Conservation (phyloP, 2,113 vertebrate species). For the Empidonax traillii region DNA sequence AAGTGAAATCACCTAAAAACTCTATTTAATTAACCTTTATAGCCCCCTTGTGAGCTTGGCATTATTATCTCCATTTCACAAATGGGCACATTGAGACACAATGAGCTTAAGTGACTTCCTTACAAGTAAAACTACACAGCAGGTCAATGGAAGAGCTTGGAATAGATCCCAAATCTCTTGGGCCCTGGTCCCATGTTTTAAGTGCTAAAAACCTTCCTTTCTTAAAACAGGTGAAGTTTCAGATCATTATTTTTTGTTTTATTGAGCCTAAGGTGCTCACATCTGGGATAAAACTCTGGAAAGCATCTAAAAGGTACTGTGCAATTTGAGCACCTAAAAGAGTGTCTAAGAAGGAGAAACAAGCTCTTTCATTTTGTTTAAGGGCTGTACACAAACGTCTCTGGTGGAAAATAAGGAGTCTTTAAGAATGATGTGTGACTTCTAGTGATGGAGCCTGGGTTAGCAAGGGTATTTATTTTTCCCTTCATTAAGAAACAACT, state of each 20-base stretch:
- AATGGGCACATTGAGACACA: constrained; percentile 50
- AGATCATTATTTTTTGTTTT: background rate
- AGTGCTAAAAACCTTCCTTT: constrained; percentile 1
- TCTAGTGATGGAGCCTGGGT: constrained; percentile 62
- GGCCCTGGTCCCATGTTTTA: background rate
- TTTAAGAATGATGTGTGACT: constrained; percentile 72
- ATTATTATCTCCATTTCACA: constrained; percentile 60
- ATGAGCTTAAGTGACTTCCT: constrained; percentile 37
- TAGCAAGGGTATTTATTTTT: constrained; percentile 72
- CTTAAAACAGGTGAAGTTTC: constrained; percentile 6
- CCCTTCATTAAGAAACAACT: constrained; percentile 74
- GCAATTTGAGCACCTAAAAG: constrained; percentile 36
- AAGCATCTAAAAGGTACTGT: constrained; percentile 1
- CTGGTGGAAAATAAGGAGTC: constrained; percentile 70
- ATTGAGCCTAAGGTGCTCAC: background rate
- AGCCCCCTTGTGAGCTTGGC: constrained; percentile 47
- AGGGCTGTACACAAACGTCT: constrained; percentile 62
- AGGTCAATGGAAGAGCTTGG: constrained; percentile 40
- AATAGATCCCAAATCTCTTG: constrained; percentile 43
- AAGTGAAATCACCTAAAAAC: constrained; percentile 59
- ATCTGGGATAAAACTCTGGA: background rate
- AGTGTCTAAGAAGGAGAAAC: constrained; percentile 35
- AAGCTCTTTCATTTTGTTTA: constrained; percentile 56
- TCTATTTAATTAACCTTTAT: constrained; percentile 68
- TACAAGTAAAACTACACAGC: constrained; percentile 53